Conservation (phyloP, 2,113 vertebrate species). For the Cochlearius cochlearius region DNA sequence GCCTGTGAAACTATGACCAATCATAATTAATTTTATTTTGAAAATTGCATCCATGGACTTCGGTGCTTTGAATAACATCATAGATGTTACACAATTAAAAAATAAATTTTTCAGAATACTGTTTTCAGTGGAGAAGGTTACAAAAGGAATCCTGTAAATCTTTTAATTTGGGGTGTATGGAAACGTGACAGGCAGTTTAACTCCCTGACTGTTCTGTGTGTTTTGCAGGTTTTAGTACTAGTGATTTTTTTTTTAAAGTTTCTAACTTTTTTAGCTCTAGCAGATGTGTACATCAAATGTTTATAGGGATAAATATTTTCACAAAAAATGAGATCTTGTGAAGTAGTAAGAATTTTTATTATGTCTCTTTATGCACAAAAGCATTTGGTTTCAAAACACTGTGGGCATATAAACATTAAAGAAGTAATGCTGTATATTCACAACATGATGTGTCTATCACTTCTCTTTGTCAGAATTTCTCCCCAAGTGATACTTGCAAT, state of each 20-base stretch:
- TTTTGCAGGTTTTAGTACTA: slow-evolving; percentile 24
- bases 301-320: slow-evolving; percentile 59
- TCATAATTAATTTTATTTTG: slow-evolving; percentile 36
- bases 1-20: background rate
- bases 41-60: background rate
- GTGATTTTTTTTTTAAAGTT: background rate
- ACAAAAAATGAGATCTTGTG: slow-evolving; percentile 43
- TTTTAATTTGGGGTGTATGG: background rate
- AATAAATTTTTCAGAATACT: background rate
- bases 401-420: slow-evolving; percentile 65
- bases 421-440: slow-evolving; percentile 52
- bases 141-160: background rate
- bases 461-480: slow-evolving; percentile 56
- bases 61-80: background rate
- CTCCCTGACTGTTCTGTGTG: background rate
- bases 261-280: slow-evolving; percentile 7
- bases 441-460: slow-evolving; percentile 42
- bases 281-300: slow-evolving; percentile 67
- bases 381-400: slow-evolving; percentile 65
- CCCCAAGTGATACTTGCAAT: slow-evolving; percentile 43
- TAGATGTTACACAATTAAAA: background rate
- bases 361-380: slow-evolving; percentile 56
- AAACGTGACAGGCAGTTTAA: slow-evolving; percentile 1
- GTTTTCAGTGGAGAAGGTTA: background rate
- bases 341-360: slow-evolving; percentile 61